Base-by-base conservation (phyloP, 2,888 invertebrate genomes). In the Rhingia campestris region DNA sequence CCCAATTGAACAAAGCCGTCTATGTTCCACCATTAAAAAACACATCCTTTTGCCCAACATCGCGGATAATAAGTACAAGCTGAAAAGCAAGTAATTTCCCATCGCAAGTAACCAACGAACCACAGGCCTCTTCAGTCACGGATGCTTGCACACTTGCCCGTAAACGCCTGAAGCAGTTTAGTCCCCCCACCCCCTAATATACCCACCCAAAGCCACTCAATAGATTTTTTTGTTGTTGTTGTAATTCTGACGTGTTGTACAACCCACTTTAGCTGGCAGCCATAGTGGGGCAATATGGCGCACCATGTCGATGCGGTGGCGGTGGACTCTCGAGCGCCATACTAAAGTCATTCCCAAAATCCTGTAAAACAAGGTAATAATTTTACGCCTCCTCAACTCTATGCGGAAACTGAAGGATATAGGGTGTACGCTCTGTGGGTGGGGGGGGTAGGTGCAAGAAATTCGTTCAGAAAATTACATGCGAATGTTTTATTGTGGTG, bases 351-450 rank as follows among this genome's bases (percentile, higher is more conserved):
- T 81, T 63, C 39, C n/a, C 22, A 35, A 72, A 49, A 66, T 82
- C 56, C 67, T 73, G 79, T 67, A 67, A 67, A 82, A 77, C 77
- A 82, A 73, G 67, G 82, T 56, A 69, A 82, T 82, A 54, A 79
- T 73, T 82, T 79, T 53, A 77, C 77, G 73, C 79, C 72, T 67
- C 79, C 67, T 73, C 64, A 70, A 53, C 76, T 47, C 64, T 33
- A 45, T 51, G 53, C 47, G 10, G 30, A 10, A 30, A 10, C 10
- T 4, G 30, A 64, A 51, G 54, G 41, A 43, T 70, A 63, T 77
- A 35, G 63, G 43, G 59, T 9, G n/a, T n/a, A n/a, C n/a, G n/a
- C n/a, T n/a, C n/a, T n/a, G n/a, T n/a, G n/a, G n/a, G n/a, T 41
- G 35, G 41, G 39, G 4, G 7, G 56, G 30, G 30, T 32, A 61